Evolutionary conservation across 2,888 invertebrate genomes (phyloP).

Genomic region (Coecobrya sp.): DNA sequence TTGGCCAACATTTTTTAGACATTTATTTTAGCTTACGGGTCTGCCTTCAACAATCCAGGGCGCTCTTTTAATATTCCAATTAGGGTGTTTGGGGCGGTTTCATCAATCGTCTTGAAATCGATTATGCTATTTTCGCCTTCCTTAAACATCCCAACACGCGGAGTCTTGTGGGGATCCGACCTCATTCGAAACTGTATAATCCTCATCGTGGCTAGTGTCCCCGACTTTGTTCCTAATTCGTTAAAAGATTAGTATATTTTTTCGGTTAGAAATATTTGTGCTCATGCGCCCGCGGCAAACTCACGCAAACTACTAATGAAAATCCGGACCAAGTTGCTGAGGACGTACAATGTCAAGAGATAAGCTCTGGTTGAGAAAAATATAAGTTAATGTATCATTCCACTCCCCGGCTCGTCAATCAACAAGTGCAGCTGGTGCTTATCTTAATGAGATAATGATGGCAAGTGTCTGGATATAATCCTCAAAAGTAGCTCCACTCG

Average conservation of each 20-base stretch:
- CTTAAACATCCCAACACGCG: conserved; percentile 80
- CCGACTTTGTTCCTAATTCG: no score
- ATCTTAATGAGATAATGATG: background rate
- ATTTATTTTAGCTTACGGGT: conserved; percentile 39
- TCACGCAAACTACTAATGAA: no score
- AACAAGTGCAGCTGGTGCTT: conserved; percentile 2
- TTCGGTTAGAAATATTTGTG: no score
- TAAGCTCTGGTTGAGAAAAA: background rate
- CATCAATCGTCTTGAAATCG: conserved; percentile 90
- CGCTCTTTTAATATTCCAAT: conserved; percentile 89
- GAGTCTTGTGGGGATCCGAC: background rate
- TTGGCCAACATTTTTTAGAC: no score
- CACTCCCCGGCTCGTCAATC: background rate
- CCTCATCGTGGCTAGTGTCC: background rate
- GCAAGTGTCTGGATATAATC: background rate
- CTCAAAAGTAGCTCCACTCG: background rate
- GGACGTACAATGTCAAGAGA: background rate
- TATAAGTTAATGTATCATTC: background rate
- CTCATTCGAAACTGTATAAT: background rate
- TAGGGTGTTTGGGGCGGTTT: conserved; percentile 89
- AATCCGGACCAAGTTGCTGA: no score
- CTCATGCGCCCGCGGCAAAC: no score
- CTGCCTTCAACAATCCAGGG: conserved; percentile 87
- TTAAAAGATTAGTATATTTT: no score
- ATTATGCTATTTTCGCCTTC: conserved; percentile 90